Percentiles rank a stretch among this genome's conserved stretches.
Conservation (phyloP, 2,797 vertebrate genomes). For the Rhinophrynus dorsalis region DNA sequence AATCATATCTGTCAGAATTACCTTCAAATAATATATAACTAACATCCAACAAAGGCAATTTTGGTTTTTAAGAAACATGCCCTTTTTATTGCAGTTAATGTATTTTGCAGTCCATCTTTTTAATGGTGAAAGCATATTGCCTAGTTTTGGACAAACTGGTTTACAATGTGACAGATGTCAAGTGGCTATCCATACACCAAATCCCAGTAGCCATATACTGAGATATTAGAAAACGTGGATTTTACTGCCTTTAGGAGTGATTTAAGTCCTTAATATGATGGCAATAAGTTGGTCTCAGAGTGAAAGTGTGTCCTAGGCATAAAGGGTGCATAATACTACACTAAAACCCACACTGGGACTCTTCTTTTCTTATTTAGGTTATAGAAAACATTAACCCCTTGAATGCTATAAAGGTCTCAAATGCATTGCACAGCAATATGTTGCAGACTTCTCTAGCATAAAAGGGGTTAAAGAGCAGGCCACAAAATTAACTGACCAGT, state of each 20-base stretch:
- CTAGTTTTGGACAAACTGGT: background rate
- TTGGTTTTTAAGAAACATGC: background rate
- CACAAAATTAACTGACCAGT: too few relatives aligned
- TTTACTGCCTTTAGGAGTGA: slow-evolving; percentile 18
- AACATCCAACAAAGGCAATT: background rate
- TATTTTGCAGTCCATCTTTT: background rate
- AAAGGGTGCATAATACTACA: background rate
- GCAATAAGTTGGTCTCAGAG: background rate
- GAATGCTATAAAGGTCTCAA: too few relatives aligned
- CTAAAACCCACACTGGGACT: background rate
- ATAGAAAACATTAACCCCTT: background rate
- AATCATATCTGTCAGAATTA: background rate
- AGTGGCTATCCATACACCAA: slow-evolving; percentile 34
- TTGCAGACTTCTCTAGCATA: too few relatives aligned
- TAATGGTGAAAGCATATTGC: background rate
- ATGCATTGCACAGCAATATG: too few relatives aligned
- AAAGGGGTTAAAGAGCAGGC: too few relatives aligned
- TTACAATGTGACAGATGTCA: slow-evolving; percentile 33
- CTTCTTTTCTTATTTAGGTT: background rate
- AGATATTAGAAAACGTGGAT: slow-evolving; percentile 28
- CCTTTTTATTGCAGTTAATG: background rate
- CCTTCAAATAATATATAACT: background rate
- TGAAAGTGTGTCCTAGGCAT: too few relatives aligned
- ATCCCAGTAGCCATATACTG: slow-evolving; percentile 34
- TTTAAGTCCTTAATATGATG: slow-evolving; percentile 25